These are phyloP conservation scores for Mus caroli DNA, from an alignment of 2,797 vertebrate genomes.

Conservation along the genomic window DNA sequence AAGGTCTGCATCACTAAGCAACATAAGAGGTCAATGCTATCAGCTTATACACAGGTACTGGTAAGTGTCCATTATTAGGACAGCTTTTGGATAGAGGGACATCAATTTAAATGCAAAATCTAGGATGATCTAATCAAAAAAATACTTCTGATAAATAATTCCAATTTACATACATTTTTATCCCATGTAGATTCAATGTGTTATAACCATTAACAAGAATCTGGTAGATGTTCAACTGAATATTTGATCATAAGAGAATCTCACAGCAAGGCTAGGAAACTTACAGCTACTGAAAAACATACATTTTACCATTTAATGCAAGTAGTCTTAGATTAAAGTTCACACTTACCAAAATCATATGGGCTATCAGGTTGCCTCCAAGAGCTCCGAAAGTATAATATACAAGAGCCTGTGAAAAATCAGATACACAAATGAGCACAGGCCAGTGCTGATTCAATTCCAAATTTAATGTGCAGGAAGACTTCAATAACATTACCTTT, in stretches of 20 bases:
- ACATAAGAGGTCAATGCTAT: background rate
- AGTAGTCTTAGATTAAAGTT: background rate
- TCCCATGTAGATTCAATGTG: background rate
- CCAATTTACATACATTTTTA: conserved; percentile 31
- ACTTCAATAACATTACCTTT: conserved; percentile 91
- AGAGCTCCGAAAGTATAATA: conserved; percentile 99
- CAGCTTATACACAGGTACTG: background rate
- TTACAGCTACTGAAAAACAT: background rate
- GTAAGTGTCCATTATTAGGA: background rate
- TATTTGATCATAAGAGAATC: conserved; percentile 25
- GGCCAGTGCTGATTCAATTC: background rate
- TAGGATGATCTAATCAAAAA: conserved; percentile 52
- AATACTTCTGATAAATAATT: conserved; percentile 42
- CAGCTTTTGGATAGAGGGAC: background rate
- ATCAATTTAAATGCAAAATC: conserved; percentile 47
- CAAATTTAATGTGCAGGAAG: background rate
- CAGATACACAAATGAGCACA: conserved; percentile 64
- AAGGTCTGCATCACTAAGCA: background rate
- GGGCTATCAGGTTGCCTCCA: conserved; percentile 97
- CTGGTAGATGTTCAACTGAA: background rate
- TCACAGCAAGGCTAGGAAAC: conserved; percentile 33
- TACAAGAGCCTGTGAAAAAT: conserved; percentile 93
- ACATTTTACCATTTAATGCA: background rate
- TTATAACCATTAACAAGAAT: conserved; percentile 25
- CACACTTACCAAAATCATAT: conserved; percentile 97